Conservation (phyloP, 2,797 vertebrate genomes). For the Hyperoplus immaculatus region DNA sequence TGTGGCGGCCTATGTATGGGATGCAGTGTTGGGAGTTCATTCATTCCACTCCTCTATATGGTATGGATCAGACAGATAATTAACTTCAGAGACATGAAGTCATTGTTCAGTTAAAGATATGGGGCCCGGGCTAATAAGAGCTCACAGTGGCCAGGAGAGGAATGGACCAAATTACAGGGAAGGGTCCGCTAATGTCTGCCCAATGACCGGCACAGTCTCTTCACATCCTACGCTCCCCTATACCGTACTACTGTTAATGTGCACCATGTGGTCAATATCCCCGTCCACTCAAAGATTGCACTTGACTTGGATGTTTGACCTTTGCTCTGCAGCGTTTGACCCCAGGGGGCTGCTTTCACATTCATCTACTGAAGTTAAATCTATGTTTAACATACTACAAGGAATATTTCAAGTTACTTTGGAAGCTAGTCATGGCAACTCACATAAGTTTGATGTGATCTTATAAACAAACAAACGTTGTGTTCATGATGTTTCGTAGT, state of each 20-base stretch:
- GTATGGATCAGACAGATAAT: conserved; percentile 86
- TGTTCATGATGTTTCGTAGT: neutral
- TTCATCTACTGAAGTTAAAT: neutral
- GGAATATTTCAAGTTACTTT: neutral
- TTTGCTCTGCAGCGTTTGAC: neutral
- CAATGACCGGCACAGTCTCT: conserved; percentile 36
- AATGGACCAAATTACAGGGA: conserved; percentile 45
- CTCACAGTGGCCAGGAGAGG: conserved; percentile 42
- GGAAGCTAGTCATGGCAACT: neutral
- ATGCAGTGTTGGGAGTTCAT: conserved; percentile 67
- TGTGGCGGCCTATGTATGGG: conserved; percentile 67
- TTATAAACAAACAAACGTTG: neutral
- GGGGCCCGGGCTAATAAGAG: conserved; percentile 71
- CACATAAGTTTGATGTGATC: too few species aligned
- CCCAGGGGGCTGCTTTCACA: neutral
- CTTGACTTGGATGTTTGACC: conserved; percentile 5
- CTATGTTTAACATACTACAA: too few species aligned
- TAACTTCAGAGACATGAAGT: conserved; percentile 82
- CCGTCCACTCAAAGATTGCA: neutral
- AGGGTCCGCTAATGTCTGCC: conserved; percentile 41
- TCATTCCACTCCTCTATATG: conserved; percentile 74
- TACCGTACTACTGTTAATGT: neutral
- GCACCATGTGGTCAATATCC: neutral
- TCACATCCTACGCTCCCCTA: neutral
- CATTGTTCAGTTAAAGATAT: conserved; percentile 83